Percentiles rank a stretch among this genome's conserved stretches.
phyloP scores from a whole-genome alignment of 2,888 invertebrate genomes.

The Cloeon dipterum region DNA sequence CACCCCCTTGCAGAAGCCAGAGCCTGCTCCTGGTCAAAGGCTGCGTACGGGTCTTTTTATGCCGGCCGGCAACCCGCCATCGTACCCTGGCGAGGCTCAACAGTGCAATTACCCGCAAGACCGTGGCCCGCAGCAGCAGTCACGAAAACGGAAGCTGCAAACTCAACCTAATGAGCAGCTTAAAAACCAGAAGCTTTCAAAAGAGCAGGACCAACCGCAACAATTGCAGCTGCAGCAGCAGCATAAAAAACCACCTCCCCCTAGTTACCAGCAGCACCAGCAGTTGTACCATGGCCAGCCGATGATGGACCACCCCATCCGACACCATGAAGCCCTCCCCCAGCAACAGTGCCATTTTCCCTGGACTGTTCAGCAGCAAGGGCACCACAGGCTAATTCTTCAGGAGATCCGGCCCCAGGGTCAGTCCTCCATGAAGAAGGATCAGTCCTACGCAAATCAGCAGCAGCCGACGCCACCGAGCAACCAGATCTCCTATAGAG shows the following conservation, averaged over 20 bases:
- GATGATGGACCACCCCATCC: slow-evolving; percentile 15
- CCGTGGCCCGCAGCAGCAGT: background rate
- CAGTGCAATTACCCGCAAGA: slow-evolving; percentile 6
- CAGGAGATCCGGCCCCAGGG: slow-evolving; percentile 41
- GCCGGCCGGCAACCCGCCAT: slow-evolving; percentile 12
- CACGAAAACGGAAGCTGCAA: too few relatives aligned
- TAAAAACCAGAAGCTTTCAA: too few relatives aligned
- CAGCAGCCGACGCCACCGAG: slow-evolving; percentile 27
- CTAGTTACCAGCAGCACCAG: slow-evolving; percentile 20
- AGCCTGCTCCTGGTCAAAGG: slow-evolving; percentile 17
- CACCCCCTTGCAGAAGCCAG: slow-evolving; percentile 16
- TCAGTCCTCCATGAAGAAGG: slow-evolving; percentile 25
- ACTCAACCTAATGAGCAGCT: too few relatives aligned
- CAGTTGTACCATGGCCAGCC: slow-evolving; percentile 16
- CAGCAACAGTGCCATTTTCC: slow-evolving; percentile 3
- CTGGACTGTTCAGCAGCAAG: too few relatives aligned
- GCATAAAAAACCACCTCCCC: slow-evolving; percentile 15
- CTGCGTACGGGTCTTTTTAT: slow-evolving; percentile 15
- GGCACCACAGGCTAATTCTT: slow-evolving; percentile 9
- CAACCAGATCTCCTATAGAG: slow-evolving; percentile 68
- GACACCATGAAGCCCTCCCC: slow-evolving; percentile 14
- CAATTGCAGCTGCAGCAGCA: too few relatives aligned
- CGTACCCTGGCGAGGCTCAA: slow-evolving; percentile 5
- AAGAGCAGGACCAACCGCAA: too few relatives aligned
- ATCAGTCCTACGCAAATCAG: too few relatives aligned